Evolutionary conservation across 2,797 vertebrate genomes (phyloP).

Genomic region (Ctenosaura bakeri): DNA sequence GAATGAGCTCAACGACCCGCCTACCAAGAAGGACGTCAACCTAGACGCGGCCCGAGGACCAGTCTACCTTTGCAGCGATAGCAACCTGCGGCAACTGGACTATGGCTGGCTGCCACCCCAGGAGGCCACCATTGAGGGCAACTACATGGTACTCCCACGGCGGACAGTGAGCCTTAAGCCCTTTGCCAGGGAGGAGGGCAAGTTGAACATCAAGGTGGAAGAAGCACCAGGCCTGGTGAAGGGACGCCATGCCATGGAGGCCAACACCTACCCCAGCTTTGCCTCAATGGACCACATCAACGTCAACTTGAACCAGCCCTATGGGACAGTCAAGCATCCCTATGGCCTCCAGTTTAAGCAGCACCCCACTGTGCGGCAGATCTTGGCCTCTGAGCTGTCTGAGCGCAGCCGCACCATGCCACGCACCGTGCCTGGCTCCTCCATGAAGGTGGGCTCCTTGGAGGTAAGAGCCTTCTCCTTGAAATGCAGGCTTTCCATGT

Average conservation of each 20-base stretch:
- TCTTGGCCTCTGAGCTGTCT: slow-evolving; percentile 89
- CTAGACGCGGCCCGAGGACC: slow-evolving; percentile 85
- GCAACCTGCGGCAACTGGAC: slow-evolving; percentile 85
- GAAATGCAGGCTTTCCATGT: background rate
- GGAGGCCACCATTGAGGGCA: slow-evolving; percentile 89
- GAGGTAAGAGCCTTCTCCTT: slow-evolving; percentile 87
- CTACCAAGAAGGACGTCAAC: slow-evolving; percentile 89
- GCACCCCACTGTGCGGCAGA: slow-evolving; percentile 92
- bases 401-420: slow-evolving; percentile 98
- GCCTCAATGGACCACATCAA: slow-evolving; percentile 90
- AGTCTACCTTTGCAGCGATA: slow-evolving; percentile 95
- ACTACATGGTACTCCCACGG: slow-evolving; percentile 97
- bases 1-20: slow-evolving; percentile 89
- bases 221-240: slow-evolving; percentile 86
- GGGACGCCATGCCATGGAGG: slow-evolving; percentile 86
- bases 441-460: slow-evolving; percentile 93
- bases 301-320: slow-evolving; percentile 92
- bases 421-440: slow-evolving; percentile 93
- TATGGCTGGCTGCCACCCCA: slow-evolving; percentile 90
- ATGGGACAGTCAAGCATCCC: slow-evolving; percentile 93
- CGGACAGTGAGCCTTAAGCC: slow-evolving; percentile 94
- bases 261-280: slow-evolving; percentile 92
- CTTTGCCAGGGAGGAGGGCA: slow-evolving; percentile 87
- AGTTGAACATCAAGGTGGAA: slow-evolving; percentile 85
- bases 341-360: slow-evolving; percentile 96